Base-by-base conservation (phyloP, 2,113 vertebrate genomes). In the Xyrauchen texanus region DNA sequence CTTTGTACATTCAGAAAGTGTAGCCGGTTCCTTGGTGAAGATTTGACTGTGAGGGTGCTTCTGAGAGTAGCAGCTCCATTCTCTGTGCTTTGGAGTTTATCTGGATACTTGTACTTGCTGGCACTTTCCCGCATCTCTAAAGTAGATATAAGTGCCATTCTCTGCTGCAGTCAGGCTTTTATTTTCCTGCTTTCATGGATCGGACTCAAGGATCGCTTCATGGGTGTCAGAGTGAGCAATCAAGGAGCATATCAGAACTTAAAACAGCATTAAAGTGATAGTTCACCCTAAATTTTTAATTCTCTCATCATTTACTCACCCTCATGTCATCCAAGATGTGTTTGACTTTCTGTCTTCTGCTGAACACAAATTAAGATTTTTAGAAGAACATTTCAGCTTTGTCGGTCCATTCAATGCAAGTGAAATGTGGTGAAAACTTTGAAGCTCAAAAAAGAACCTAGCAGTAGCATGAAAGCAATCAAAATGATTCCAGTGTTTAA, bases 171-270 rank as follows among this genome's bases (percentile, higher is more conserved):
- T 70, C 87, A 81, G 13, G 87, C 88, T 67, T 88, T 91, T 53
- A n/a, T 67, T 72, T 91, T 90, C 78, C 88, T 91, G 4, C 88
- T 91, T 6, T 88, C 87, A 68, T 91, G 89, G 90, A 87, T 88
- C n/a, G 82, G 87, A 65, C 86, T 90, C 11, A 87, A 86, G 53
- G 88, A 90, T 53, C 82, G 86, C 9, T 90, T 91, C 70, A 87
- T 90, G 84, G 89, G 89, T 1, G 78, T 88, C 55, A 85, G 83
- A 82, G 89, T 91, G 45, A 83, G 84, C 60, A 2, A n/a, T 16
- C 10, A 12, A 8, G 34, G 1, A 58, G 47, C 47, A 49, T 5
- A 49, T 49, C 5, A 49, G 2, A 49, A 34, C 21, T 34, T 34
- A 1, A 34, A 34, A 34, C 21, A 34, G 21, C 21, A 34, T 34